Conservation (phyloP, 2,797 vertebrate genomes). For the Myripristis jacobus region DNA sequence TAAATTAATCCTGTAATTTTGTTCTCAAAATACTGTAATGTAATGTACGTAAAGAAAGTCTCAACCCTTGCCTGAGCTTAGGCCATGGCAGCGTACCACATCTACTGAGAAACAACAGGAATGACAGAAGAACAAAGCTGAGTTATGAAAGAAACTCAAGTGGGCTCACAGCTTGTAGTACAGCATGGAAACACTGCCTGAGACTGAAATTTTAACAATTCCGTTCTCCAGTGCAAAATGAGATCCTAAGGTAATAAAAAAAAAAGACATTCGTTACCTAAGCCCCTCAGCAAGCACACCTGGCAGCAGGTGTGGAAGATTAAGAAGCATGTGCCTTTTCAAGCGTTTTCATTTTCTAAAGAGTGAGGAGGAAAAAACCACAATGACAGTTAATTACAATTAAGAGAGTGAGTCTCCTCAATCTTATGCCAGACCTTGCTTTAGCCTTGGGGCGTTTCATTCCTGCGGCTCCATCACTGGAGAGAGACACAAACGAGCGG, state of each 20-base stretch:
- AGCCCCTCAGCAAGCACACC: constrained; percentile 29
- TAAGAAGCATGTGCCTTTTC: constrained; percentile 9
- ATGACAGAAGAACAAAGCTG: background rate
- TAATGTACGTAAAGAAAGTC: no score
- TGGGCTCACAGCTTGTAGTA: background rate
- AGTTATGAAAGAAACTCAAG: background rate
- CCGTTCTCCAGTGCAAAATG: background rate
- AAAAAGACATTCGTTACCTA: constrained; percentile 13
- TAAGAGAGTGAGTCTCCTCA: constrained; percentile 54
- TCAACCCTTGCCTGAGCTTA: background rate
- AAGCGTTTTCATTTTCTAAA: constrained; percentile 23
- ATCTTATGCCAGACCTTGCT: constrained; percentile 53
- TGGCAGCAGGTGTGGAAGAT: constrained; percentile 30
- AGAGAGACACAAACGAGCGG: constrained; percentile 68
- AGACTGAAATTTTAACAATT: background rate
- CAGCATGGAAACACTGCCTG: no score
- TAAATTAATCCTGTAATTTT: no score
- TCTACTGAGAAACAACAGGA: background rate
- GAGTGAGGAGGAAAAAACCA: constrained; percentile 14
- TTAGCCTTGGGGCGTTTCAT: constrained; percentile 45
- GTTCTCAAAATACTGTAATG: no score
- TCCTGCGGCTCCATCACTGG: constrained; percentile 52
- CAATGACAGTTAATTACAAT: constrained; percentile 72
- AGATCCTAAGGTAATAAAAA: constrained; percentile 3
- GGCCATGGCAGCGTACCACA: background rate